Base-by-base conservation (phyloP, 2,113 vertebrate genomes). In the Laticauda colubrina region DNA sequence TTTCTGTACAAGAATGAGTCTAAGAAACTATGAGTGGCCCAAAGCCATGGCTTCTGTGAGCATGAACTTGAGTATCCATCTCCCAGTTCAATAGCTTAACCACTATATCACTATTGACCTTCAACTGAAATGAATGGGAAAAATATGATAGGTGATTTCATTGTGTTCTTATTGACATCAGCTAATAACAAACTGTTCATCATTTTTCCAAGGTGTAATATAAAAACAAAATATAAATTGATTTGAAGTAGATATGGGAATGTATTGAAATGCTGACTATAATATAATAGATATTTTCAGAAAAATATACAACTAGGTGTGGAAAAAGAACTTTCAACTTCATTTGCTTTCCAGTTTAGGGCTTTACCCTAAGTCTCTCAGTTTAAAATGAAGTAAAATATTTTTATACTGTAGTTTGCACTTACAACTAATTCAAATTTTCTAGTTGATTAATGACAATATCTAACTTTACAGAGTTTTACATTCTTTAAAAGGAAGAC, bases 351-450 rank as follows among this genome's bases (percentile, higher is more conserved):
- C 26, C 45, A 15, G 26, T 61, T 64, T 64, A 90, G 64, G 61
- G 43, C 24, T 61, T 2, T 87, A 6, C 12, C 26, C 90, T 92
- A 94, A 39, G 85, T 59, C 51, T 91, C 95, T 93, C 94, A 53
- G 90, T 93, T 95, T 91, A 39, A 85, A 93, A 24, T 89, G 88
- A 93, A 93, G 81, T 92, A 93, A 93, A 90, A 26, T 75, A 59
- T 93, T 94, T 95, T 90, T 91, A 88, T 91, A 91, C 91, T 93
- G 34, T 15, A 56, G 54, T 75, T 95, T 94, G 92, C 90, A 96
- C 91, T 95, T 96, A 95, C 95, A 88, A 89, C 39, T 95, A 95
- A 96, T 95, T 94, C 45, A 85, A 93, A n/a, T 94, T 96, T 94
- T 94, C 92, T 91, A 91, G 90, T 61, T 95, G 94, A 96, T 90